phyloP scores from a whole-genome alignment of 2,113 vertebrate species.

The Ceyx cyanopectus region DNA sequence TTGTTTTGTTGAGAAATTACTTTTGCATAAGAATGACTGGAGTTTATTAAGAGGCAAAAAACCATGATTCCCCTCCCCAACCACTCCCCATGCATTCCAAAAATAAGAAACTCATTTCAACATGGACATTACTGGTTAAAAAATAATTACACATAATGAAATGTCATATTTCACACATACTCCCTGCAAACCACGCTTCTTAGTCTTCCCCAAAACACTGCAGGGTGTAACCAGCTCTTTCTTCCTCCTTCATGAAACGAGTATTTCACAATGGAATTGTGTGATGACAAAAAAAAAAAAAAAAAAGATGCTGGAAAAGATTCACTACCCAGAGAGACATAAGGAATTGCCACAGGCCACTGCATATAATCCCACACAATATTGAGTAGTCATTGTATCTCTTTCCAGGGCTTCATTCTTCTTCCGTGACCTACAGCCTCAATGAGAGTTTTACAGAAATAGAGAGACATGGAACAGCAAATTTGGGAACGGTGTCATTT shows the following conservation, averaged over 20 bases:
- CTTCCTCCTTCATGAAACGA: constrained; percentile 53
- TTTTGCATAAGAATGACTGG: constrained; percentile 58
- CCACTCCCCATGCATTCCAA: constrained; percentile 45
- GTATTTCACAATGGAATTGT: constrained; percentile 60
- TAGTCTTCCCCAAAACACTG: constrained; percentile 63
- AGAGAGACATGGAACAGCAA: not conserved
- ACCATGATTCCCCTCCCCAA: constrained; percentile 1
- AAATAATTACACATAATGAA: constrained; percentile 66
- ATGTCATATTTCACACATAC: constrained; percentile 60
- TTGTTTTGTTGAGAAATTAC: constrained; percentile 72
- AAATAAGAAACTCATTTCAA: constrained; percentile 67
- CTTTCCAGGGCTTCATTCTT: constrained; percentile 47
- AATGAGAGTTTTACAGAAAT: not conserved
- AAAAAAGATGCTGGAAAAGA: constrained; percentile 44
- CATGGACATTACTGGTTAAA: constrained; percentile 59
- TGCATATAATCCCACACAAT: constrained; percentile 50
- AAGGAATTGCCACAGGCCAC: constrained; percentile 51
- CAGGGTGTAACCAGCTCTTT: constrained; percentile 46
- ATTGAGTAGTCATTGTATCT: constrained; percentile 50
- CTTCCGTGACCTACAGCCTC: constrained; percentile 56
- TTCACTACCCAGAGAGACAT: constrained; percentile 40
- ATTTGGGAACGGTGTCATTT: not conserved
- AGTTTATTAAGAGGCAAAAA: constrained; percentile 57
- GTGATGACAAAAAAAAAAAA: not conserved
- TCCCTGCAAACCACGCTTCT: constrained; percentile 42